Evolutionary conservation across 2,113 vertebrate species (phyloP).

Genomic region (Trematomus loennbergii): DNA sequence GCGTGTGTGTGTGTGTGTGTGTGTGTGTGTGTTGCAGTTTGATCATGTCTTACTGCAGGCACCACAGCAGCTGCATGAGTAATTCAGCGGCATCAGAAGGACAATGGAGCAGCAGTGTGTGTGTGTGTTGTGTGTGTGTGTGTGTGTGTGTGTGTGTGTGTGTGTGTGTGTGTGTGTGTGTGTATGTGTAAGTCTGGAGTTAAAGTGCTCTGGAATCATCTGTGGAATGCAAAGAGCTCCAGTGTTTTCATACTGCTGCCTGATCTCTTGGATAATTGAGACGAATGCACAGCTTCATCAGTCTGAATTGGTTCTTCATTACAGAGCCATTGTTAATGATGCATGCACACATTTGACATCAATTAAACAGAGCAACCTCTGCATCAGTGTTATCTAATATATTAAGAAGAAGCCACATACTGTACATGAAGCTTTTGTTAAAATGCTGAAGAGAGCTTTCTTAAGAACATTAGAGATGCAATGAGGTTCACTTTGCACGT

Average conservation of each 20-base stretch:
- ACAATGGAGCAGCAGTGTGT: background rate
- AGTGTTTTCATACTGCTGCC: constrained; percentile 26
- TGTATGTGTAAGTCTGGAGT: background rate
- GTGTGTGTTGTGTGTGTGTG: too few species aligned
- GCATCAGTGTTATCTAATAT: background rate
- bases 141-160: too few species aligned
- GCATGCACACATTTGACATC: background rate
- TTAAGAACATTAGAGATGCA: background rate
- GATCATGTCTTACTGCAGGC: constrained; percentile 47
- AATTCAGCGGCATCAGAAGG: constrained; percentile 14
- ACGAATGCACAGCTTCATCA: constrained; percentile 49
- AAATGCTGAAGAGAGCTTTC: background rate
- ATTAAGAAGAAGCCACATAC: background rate
- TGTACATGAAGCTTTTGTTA: background rate
- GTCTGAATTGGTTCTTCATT: constrained; percentile 38
- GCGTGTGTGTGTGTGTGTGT: too few species aligned
- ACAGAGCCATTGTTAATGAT: constrained; percentile 6
- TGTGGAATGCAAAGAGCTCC: constrained; percentile 42
- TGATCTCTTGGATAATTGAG: constrained; percentile 57
- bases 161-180: background rate
- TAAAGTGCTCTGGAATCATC: constrained; percentile 10
- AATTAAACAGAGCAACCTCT: background rate
- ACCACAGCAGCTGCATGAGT: constrained; percentile 37
- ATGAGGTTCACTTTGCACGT: background rate
- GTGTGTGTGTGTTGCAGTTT: constrained; percentile 20